Evolutionary conservation across 35 echinoderm and acorn worm species (phyloP).

Genomic region (Lytechinus variegatus): DNA sequence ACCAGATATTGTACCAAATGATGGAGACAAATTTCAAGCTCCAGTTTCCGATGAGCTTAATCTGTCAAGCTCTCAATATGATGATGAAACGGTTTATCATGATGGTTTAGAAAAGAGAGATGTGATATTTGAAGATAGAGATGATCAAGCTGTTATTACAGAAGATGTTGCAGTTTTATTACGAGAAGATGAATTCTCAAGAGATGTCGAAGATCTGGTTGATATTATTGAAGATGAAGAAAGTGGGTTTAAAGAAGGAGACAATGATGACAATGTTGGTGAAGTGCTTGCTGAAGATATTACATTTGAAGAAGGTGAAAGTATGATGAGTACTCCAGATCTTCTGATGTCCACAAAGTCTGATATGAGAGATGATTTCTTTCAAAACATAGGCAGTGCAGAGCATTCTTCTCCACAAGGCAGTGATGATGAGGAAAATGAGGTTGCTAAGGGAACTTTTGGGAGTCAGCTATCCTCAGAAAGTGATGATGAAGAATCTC

Average conservation of each 20-base stretch:
- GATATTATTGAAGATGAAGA: neutral
- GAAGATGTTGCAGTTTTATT: neutral
- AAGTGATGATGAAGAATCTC: neutral
- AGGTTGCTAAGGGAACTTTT: neutral
- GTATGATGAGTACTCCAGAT: constrained; percentile 4
- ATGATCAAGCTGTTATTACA: neutral
- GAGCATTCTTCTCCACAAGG: neutral
- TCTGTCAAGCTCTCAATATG: neutral
- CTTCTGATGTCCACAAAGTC: neutral
- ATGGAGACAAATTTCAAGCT: constrained; percentile 15
- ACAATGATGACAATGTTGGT: neutral
- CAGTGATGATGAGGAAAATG: constrained; percentile 2
- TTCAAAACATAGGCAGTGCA: neutral
- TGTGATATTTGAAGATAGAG: neutral
- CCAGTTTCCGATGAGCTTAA: neutral
- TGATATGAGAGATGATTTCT: neutral
- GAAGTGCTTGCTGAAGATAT: neutral
- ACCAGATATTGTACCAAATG: neutral
- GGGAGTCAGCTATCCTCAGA: neutral
- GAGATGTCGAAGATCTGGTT: neutral
- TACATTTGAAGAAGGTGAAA: neutral
- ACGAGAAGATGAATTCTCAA: neutral
- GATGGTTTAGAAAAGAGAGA: neutral
- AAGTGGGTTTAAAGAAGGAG: neutral
- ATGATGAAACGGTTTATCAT: neutral